A percentile compares a stretch with the other conserved stretches of the same genome.
Conservation (phyloP, 2,888 invertebrate species). For the Alloscopus bannaensis region DNA sequence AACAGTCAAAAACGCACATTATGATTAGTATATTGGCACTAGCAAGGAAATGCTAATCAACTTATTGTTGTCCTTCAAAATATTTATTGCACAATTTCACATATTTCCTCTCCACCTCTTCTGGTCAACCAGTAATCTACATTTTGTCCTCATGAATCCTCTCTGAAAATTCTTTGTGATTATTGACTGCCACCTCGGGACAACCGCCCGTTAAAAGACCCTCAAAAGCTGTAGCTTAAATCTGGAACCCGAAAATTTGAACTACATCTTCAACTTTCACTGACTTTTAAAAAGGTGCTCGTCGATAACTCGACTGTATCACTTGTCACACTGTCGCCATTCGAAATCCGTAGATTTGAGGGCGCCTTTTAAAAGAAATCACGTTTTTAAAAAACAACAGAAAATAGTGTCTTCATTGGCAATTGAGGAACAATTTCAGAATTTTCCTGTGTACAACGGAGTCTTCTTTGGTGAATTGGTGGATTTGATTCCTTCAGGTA, state of each 20-base stretch:
- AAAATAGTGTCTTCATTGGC: conserved; percentile 2
- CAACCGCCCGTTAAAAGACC: no score
- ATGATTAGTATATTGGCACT: not conserved
- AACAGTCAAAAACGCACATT: not conserved
- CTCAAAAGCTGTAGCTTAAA: no score
- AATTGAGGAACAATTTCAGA: conserved; percentile 13
- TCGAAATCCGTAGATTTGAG: no score
- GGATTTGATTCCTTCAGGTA: conserved; percentile 45
- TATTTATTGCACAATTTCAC: conserved; percentile 31
- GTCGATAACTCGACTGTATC: no score
- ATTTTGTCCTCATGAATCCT: not conserved
- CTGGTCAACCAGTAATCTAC: not conserved
- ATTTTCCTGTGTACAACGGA: conserved; percentile 20
- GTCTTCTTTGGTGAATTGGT: no score
- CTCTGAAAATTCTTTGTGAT: not conserved
- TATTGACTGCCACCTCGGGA: not conserved
- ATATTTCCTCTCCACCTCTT: not conserved
- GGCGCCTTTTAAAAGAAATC: no score
- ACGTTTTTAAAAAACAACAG: not conserved
- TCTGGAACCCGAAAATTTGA: no score
- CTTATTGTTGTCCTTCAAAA: not conserved
- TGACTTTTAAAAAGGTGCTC: no score
- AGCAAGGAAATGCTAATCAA: no score
- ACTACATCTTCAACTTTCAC: no score
- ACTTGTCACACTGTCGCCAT: no score